A percentile compares a stretch with the other conserved stretches of the same genome.
These are phyloP conservation scores for Drosophila nr. perissopoda DNA, from an alignment of 2,888 invertebrate species.

Conservation along the genomic window DNA sequence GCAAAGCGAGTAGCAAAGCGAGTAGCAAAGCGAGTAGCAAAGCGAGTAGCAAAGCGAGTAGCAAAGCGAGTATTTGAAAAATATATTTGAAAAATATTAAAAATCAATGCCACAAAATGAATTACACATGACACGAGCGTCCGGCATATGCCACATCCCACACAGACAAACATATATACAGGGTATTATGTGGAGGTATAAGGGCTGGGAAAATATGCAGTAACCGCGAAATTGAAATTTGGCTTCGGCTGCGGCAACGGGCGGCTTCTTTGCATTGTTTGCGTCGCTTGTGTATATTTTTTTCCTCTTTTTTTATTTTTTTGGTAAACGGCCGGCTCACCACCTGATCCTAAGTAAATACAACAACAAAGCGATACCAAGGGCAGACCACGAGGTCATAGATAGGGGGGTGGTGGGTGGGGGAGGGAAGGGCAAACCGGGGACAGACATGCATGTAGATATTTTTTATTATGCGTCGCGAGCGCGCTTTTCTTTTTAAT, in stretches of 20 bases:
- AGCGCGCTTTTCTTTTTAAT: slow-evolving; percentile 82
- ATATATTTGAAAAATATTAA: background rate
- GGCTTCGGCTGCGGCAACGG: slow-evolving; percentile 65
- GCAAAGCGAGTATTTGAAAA: background rate
- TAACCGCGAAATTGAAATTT: slow-evolving; percentile 80
- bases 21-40: background rate
- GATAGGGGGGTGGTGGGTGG: too few species aligned
- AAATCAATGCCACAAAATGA: background rate
- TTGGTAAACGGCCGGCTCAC: slow-evolving; percentile 53
- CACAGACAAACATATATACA: background rate
- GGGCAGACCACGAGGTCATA: slow-evolving; percentile 3
- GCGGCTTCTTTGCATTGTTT: slow-evolving; percentile 78
- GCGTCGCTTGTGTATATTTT: slow-evolving; percentile 21
- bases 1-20: too few species aligned
- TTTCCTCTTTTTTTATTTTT: slow-evolving; percentile 8
- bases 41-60: background rate
- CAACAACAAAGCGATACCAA: slow-evolving; percentile 30
- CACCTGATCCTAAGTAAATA: slow-evolving; percentile 85
- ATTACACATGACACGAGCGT: background rate
- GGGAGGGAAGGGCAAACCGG: background rate
- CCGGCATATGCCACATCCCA: background rate
- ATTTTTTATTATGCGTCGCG: slow-evolving; percentile 66
- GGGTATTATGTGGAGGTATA: slow-evolving; percentile 35
- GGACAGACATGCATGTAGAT: slow-evolving; percentile 67
- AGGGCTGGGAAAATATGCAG: slow-evolving; percentile 79